phyloP scores from a whole-genome alignment of 2,113 vertebrate genomes.

The Aegithalos caudatus region DNA sequence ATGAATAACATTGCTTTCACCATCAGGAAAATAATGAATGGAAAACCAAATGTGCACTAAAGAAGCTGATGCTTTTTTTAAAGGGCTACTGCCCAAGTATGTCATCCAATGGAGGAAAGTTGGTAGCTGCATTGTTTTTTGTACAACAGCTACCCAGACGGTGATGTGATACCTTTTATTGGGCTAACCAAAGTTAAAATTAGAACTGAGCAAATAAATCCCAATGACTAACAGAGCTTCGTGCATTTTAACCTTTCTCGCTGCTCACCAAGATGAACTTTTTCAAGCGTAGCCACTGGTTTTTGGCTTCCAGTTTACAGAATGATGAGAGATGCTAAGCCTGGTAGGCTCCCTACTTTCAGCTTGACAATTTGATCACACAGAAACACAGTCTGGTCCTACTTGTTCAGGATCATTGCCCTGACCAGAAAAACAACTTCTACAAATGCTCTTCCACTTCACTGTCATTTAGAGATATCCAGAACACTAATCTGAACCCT shows the following conservation, averaged over 20 bases:
- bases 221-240: background rate
- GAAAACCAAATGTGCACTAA: conserved; percentile 29
- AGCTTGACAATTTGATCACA: background rate
- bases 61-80: background rate
- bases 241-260: conserved; percentile 38
- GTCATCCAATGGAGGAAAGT: conserved; percentile 41
- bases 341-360: background rate
- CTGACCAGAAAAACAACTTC: background rate
- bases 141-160: conserved; percentile 37
- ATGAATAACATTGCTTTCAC: conserved; percentile 12
- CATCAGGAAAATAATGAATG: conserved; percentile 43
- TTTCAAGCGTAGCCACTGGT: background rate
- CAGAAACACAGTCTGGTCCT: background rate
- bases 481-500: background rate
- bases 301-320: background rate
- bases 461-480: background rate
- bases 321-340: background rate
- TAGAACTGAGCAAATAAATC: conserved; percentile 50
- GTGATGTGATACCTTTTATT: conserved; percentile 60
- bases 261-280: background rate
- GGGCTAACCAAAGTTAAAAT: conserved; percentile 58
- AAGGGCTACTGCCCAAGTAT: conserved; percentile 59
- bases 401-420: background rate
- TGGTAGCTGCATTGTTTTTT: conserved; percentile 61
- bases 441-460: background rate